These are phyloP conservation scores for Alcedo atthis DNA, from an alignment of 2,797 vertebrate species.

Conservation along the genomic window DNA sequence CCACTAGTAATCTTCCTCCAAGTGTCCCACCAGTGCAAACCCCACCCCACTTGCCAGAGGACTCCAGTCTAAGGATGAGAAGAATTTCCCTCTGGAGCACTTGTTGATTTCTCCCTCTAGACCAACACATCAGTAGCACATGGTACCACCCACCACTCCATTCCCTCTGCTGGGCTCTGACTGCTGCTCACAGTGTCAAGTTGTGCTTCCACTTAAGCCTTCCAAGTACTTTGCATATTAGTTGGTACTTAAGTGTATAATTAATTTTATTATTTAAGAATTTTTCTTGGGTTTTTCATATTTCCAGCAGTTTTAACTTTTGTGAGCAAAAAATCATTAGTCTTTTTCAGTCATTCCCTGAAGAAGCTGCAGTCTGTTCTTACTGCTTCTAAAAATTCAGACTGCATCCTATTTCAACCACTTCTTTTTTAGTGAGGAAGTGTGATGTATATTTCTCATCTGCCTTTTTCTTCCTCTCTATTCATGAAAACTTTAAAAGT, in stretches of 20 bases:
- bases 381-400: not conserved
- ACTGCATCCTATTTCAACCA: not conserved
- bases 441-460: not conserved
- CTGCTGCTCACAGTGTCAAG: not conserved
- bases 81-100: not conserved
- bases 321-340: not conserved
- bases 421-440: not conserved
- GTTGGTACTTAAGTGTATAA: not conserved
- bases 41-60: not conserved
- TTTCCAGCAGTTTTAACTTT: not conserved
- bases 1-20: not conserved
- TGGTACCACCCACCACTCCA: rapidly evolving
- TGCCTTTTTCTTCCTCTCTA: not conserved
- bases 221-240: not conserved
- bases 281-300: not conserved
- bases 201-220: not conserved
- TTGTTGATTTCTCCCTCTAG: not conserved
- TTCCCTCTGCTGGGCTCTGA: not conserved
- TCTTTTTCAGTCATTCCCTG: not conserved
- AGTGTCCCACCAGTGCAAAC: not conserved
- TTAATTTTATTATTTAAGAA: not conserved
- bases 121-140: not conserved
- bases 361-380: not conserved
- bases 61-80: not conserved
- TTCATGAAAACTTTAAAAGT: too few species aligned